These are phyloP conservation scores for Lonchura striata DNA, from an alignment of 2,113 vertebrate genomes.

Conservation along the genomic window DNA sequence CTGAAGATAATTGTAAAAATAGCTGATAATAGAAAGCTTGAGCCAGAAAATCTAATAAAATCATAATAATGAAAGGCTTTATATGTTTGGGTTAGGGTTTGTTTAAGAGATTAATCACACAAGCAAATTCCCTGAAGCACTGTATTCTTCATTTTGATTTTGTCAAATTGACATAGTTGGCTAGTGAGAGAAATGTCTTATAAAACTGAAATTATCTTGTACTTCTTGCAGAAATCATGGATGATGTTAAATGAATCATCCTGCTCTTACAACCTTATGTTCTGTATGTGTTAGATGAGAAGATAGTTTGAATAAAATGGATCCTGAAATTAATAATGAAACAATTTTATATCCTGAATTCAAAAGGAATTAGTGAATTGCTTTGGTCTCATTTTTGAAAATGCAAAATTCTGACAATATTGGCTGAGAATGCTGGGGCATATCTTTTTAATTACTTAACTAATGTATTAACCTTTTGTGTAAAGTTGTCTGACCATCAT, in stretches of 20 bases:
- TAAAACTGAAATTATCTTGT: background rate
- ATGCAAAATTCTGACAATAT: background rate
- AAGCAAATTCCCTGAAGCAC: background rate
- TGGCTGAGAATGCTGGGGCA: background rate
- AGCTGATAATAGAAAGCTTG: background rate
- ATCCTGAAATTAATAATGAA: background rate
- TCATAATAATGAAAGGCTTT: background rate
- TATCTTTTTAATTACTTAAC: background rate
- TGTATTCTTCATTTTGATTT: background rate
- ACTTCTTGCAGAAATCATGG: background rate
- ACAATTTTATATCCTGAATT: background rate
- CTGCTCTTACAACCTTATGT: background rate
- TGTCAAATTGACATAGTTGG: background rate
- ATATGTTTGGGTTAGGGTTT: background rate
- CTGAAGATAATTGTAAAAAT: background rate
- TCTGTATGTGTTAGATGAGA: background rate
- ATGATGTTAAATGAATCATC: background rate
- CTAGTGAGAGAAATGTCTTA: background rate
- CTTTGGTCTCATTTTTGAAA: background rate
- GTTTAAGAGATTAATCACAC: background rate
- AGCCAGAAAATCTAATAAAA: background rate
- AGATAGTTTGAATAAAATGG: background rate
- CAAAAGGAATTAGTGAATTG: background rate
- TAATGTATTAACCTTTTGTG: background rate
- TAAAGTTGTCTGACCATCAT: background rate